Evolutionary conservation across 2,113 vertebrate species (phyloP), one percentile per base, ranked within the genome.

Genomic region (Urocolius indicus): DNA sequence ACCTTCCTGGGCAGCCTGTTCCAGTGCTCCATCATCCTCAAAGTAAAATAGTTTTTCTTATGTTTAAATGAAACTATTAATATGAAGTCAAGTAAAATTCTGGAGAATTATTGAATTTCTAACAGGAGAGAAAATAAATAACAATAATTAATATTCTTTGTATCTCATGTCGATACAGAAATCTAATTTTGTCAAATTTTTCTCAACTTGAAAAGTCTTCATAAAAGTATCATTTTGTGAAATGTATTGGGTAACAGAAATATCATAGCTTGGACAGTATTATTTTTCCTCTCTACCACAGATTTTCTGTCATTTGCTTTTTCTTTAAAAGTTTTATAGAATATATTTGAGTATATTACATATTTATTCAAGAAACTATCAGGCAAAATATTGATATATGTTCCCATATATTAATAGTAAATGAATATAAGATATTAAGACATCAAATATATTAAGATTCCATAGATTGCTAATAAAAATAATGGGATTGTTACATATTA

Each of bases 351-450:
- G 8, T 76, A 16, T 38, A 24, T 68, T 52, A 36, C 27, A 11
- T 13, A 46, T 48, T 63, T 46, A 36, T 26, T 87, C 30, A 62
- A 29, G 30, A 58, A 78, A 75, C 46, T 45, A 32, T 6, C 8
- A 24, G 19, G 5, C 2, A 73, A 45, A 3, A 20, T 46, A 27
- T 11, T 63, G 6, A 1, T 76, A 48, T 21, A 32, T 0, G 1
- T 58, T 49, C 4, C 2, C 38, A 23, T 21, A 30, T 45, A 23
- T 21, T 81, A 61, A 16, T 23, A 86, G 27, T 48, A 32, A n/a
- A n/a, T n/a, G n/a, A n/a, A n/a, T n/a, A n/a, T n/a, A n/a, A n/a
- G n/a, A n/a, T n/a, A n/a, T n/a, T n/a, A n/a, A n/a, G n/a, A n/a
- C n/a, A n/a, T n/a, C n/a, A n/a, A n/a, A n/a, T n/a, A n/a, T n/a